Evolutionary conservation across 2,113 vertebrate genomes (phyloP).

Genomic region (Euleptes europaea): DNA sequence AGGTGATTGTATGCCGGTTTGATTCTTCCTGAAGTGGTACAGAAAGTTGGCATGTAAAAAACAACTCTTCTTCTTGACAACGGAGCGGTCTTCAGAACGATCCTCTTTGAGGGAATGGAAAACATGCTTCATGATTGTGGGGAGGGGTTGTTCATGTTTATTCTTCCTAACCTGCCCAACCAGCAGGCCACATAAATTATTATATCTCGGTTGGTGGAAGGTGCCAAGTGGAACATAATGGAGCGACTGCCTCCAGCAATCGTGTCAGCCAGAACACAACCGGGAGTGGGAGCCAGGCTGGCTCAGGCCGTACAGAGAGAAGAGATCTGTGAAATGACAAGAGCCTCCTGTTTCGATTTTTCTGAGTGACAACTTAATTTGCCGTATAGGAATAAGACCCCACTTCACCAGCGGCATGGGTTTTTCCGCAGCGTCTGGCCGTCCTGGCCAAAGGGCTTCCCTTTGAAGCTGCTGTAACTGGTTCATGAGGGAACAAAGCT

Average conservation of each 20-base stretch:
- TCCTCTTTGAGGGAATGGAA: neutral
- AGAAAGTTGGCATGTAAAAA: no score
- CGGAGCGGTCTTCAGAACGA: neutral
- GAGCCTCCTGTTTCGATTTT: constrained; percentile 27
- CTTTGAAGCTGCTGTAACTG: neutral
- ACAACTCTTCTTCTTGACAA: no score
- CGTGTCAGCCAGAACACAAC: constrained; percentile 28
- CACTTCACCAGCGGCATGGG: neutral
- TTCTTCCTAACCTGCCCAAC: neutral
- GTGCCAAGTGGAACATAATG: constrained; percentile 22
- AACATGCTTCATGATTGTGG: neutral
- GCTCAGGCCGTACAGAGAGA: constrained; percentile 1
- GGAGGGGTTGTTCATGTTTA: neutral
- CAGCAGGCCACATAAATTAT: constrained; percentile 3
- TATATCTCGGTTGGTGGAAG: neutral
- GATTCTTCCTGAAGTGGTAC: no score
- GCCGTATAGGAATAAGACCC: neutral
- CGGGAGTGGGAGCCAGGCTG: constrained; percentile 14
- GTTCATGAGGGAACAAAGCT: neutral
- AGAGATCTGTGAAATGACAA: constrained; percentile 19
- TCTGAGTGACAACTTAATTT: constrained; percentile 23
- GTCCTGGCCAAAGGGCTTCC: neutral
- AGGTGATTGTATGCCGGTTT: no score
- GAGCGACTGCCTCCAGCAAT: constrained; percentile 24
- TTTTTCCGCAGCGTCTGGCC: neutral